A percentile compares a stretch with the other conserved stretches of the same genome.
phyloP scores from a whole-genome alignment of 1,140 invertebrate species.

The Cydia amplana region DNA sequence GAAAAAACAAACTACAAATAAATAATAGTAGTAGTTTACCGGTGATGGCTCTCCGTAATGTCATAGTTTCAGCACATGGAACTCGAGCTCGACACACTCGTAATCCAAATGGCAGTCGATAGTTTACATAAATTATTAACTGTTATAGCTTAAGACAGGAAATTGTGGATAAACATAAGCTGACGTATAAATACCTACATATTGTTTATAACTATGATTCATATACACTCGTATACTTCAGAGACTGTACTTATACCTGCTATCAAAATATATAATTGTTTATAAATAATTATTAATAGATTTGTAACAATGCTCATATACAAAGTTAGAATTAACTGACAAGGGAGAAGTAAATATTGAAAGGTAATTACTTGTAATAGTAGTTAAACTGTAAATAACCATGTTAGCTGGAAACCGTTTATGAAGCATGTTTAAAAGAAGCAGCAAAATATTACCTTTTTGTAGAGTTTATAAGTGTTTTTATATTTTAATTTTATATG shows the following conservation, averaged over 20 bases:
- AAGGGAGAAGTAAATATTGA: no score
- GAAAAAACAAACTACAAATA: neutral
- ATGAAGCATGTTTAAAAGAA: no score
- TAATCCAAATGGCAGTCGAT: constrained; percentile 40
- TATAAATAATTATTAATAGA: no score
- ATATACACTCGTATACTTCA: neutral
- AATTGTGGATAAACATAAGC: neutral
- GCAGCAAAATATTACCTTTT: no score
- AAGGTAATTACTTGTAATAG: no score
- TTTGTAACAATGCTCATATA: no score
- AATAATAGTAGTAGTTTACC: constrained; percentile 53
- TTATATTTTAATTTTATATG: no score
- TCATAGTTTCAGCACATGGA: constrained; percentile 51
- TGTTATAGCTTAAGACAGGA: neutral
- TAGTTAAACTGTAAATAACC: no score
- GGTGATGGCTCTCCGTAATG: constrained; percentile 51
- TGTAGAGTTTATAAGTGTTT: no score
- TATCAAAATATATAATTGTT: no score
- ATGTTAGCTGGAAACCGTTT: no score
- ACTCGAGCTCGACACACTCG: constrained; percentile 35
- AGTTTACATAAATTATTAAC: constrained; percentile 23
- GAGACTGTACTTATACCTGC: neutral
- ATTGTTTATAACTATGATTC: neutral
- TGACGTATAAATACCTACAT: neutral
- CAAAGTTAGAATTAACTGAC: no score